A percentile compares a stretch with the other conserved stretches of the same genome.
These are phyloP conservation scores for Poeciliopsis turrubarensis DNA, from an alignment of 2,113 vertebrate genomes.

Conservation along the genomic window DNA sequence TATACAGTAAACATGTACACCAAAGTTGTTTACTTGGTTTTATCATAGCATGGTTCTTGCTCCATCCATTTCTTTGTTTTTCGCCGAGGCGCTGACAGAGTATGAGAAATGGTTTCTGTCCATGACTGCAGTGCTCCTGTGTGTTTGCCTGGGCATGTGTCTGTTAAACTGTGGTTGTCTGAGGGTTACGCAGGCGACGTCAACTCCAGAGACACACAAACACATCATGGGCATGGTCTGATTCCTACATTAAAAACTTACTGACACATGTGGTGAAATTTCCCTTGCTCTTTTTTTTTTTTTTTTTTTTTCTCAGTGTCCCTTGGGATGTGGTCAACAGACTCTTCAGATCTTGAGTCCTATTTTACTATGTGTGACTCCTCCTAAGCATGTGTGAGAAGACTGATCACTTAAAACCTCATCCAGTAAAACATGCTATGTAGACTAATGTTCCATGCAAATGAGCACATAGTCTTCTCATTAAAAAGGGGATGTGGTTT, in stretches of 20 bases:
- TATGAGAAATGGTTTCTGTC: constrained; percentile 24
- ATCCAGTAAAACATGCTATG: constrained; percentile 61
- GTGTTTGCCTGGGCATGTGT: constrained; percentile 61
- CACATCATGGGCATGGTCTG: constrained; percentile 28
- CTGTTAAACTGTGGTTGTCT: constrained; percentile 69
- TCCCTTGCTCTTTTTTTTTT: constrained; percentile 3
- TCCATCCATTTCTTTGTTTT: constrained; percentile 15
- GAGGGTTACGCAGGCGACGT: constrained; percentile 50
- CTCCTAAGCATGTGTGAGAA: constrained; percentile 65
- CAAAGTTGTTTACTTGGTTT: not conserved
- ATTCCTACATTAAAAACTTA: constrained; percentile 32
- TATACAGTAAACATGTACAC: too few species aligned
- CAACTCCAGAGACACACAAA: constrained; percentile 38
- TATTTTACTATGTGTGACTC: constrained; percentile 49
- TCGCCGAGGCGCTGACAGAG: constrained; percentile 33
- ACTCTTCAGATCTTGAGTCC: constrained; percentile 41
- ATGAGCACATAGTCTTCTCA: constrained; percentile 48
- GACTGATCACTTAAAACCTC: constrained; percentile 56
- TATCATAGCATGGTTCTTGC: not conserved
- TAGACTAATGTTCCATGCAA: constrained; percentile 50
- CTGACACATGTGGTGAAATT: constrained; percentile 37
- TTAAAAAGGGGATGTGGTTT: constrained; percentile 61
- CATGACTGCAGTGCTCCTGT: constrained; percentile 31
- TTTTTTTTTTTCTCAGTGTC: constrained; percentile 14
- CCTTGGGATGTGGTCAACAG: constrained; percentile 67